These are phyloP conservation scores for Ornithoptera priamus DNA, from an alignment of 2,888 invertebrate genomes.

Conservation along the genomic window DNA sequence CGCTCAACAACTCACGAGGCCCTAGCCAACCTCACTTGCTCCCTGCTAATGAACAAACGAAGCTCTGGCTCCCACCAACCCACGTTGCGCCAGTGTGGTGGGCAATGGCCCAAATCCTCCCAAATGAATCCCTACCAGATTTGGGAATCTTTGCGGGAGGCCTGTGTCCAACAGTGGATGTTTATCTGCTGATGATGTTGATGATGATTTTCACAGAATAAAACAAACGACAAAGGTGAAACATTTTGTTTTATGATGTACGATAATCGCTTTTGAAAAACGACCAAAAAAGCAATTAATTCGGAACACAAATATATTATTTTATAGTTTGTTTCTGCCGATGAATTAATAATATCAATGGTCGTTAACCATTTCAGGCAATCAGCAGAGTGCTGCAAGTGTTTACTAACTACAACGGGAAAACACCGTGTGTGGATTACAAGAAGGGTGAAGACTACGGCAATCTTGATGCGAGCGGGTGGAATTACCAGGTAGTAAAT, in stretches of 20 bases:
- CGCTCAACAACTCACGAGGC: too few relatives aligned
- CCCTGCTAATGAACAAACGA: too few relatives aligned
- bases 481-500: constrained; percentile 71
- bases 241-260: not conserved
- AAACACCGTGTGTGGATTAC: constrained; percentile 84
- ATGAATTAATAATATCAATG: not conserved
- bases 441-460: constrained; percentile 75
- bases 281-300: not conserved
- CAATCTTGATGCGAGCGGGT: constrained; percentile 84
- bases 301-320: not conserved
- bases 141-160: too few relatives aligned
- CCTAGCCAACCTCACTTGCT: too few relatives aligned
- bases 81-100: too few relatives aligned
- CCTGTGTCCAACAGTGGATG: too few relatives aligned
- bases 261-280: not conserved
- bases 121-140: too few relatives aligned
- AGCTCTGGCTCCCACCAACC: too few relatives aligned
- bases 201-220: not conserved
- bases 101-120: too few relatives aligned
- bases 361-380: constrained; percentile 55
- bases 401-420: constrained; percentile 91
- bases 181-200: too few relatives aligned
- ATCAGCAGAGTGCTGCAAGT: constrained; percentile 85
- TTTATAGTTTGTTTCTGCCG: too few relatives aligned
- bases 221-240: not conserved